Percentiles rank a stretch among this genome's conserved stretches.
These are phyloP conservation scores for Beroe forskalii DNA, from an alignment of 37 sponge, comb jelly and placozoan genomes.

Conservation along the genomic window DNA sequence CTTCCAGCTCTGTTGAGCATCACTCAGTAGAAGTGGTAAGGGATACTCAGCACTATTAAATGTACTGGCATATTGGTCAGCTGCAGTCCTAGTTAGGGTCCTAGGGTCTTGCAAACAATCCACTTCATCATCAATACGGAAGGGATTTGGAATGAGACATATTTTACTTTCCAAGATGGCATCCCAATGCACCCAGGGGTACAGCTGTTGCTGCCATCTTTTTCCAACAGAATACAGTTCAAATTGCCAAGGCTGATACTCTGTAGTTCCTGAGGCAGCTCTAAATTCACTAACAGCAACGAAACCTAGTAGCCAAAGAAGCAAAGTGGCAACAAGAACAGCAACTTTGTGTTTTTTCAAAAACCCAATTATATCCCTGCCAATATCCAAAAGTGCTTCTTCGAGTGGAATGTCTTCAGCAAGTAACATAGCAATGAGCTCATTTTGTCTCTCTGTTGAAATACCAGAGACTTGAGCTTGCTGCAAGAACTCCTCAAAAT, in stretches of 20 bases:
- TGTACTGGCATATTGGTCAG: no score
- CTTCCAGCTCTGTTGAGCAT: no score
- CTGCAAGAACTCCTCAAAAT: conserved; percentile 48
- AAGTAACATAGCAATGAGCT: conserved; percentile 11
- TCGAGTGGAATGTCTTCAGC: conserved; percentile 22
- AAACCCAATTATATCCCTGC: background rate
- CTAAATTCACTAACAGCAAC: background rate
- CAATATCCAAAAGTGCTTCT: background rate
- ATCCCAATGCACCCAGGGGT: no score
- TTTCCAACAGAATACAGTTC: background rate
- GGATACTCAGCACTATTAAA: no score
- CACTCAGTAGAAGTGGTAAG: no score
- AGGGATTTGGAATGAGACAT: no score
- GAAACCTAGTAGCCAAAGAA: background rate
- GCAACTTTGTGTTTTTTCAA: background rate
- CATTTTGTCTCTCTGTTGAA: conserved; percentile 4
- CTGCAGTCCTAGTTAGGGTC: no score
- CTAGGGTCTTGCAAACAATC: no score
- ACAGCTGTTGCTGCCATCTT: background rate
- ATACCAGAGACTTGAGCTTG: background rate
- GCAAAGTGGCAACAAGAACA: background rate
- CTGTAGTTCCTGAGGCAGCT: background rate
- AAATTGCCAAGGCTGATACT: conserved; percentile 64
- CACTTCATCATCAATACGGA: no score
- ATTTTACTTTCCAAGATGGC: no score